phyloP scores from a whole-genome alignment of 1,140 invertebrate species.

The Bombus waltoni region DNA sequence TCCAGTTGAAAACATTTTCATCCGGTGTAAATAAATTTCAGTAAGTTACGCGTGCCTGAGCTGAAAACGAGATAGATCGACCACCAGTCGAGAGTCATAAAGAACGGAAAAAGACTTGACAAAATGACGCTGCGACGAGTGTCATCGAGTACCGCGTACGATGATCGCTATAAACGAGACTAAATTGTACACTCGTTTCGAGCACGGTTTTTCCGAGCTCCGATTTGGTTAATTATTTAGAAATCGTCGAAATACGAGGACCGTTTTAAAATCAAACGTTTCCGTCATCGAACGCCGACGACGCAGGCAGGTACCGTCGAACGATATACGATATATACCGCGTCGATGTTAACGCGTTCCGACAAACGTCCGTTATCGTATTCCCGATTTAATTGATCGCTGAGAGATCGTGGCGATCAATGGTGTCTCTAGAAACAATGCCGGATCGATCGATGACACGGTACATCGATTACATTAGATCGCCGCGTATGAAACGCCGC shows the following conservation, averaged over 20 bases:
- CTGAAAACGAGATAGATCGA: conserved; percentile 13
- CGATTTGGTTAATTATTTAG: conserved; percentile 16
- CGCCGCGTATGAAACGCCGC: background rate
- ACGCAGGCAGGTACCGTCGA: background rate
- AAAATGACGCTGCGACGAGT: conserved; percentile 33
- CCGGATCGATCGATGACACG: too few species aligned
- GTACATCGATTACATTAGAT: background rate
- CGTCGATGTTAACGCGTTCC: conserved; percentile 26
- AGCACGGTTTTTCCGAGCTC: conserved; percentile 4
- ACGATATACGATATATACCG: background rate
- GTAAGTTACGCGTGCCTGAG: background rate
- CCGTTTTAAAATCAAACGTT: background rate
- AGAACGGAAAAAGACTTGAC: conserved; percentile 3
- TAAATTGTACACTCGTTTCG: conserved; percentile 28
- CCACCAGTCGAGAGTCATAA: conserved; percentile 13
- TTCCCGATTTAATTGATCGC: conserved; percentile 28
- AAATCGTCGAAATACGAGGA: background rate
- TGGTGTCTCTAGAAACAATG: conserved; percentile 4
- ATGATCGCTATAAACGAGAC: conserved; percentile 20
- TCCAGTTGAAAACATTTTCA: conserved; percentile 24
- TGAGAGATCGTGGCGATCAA: conserved; percentile 1
- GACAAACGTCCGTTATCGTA: background rate
- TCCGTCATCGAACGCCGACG: too few species aligned
- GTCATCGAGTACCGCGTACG: conserved; percentile 19
- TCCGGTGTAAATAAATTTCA: conserved; percentile 10